phyloP scores from a whole-genome alignment of 2,797 vertebrate genomes.

The Lagorchestes hirsutus region DNA sequence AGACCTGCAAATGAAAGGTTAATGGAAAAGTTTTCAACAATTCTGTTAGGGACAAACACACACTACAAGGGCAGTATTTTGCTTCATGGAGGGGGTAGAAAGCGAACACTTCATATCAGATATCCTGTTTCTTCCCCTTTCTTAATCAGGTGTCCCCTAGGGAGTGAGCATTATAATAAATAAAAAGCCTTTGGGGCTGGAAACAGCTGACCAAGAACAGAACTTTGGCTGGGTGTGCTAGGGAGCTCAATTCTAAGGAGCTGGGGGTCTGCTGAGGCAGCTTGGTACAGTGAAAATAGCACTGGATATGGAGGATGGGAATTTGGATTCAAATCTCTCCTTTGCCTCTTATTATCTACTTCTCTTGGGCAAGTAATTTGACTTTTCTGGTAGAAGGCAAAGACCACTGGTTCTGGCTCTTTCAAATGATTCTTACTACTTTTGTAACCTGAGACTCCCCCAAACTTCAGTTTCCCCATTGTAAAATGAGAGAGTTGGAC shows the following conservation, averaged over 20 bases:
- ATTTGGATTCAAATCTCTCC: not conserved
- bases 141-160: constrained; percentile 58
- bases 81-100: not conserved
- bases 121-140: constrained; percentile 67
- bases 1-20: constrained; percentile 34
- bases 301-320: not conserved
- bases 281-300: not conserved
- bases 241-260: not conserved
- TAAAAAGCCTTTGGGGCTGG: not conserved
- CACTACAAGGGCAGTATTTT: not conserved
- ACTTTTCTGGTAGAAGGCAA: not conserved
- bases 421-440: not conserved
- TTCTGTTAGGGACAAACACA: not conserved
- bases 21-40: constrained; percentile 42
- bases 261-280: not conserved
- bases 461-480: not conserved
- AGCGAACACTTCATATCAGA: not conserved
- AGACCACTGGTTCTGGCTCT: not conserved
- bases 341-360: not conserved
- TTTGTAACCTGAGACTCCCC: not conserved
- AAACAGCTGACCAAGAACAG: not conserved
- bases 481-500: not conserved
- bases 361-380: not conserved
- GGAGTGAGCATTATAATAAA: constrained; percentile 59
- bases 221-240: constrained; percentile 35